These are phyloP conservation scores for Trachymyrmex cornetzi DNA, from an alignment of 1,140 invertebrate species.

Conservation along the genomic window DNA sequence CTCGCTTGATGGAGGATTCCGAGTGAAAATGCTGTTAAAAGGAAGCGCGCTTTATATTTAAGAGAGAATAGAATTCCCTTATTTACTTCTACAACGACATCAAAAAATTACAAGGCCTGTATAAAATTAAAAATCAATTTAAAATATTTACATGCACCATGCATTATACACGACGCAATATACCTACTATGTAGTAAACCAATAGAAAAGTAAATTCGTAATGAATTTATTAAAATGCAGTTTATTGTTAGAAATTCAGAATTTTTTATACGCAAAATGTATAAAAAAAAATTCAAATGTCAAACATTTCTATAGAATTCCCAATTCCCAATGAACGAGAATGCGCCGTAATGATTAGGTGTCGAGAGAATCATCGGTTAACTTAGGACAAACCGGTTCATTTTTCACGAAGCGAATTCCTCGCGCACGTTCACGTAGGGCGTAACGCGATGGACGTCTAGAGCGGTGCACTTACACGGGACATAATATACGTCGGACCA, in stretches of 20 bases:
- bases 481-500: conserved; percentile 81
- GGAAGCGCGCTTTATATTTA: conserved; percentile 15
- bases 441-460: conserved; percentile 43
- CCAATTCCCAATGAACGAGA: neutral
- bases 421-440: conserved; percentile 5
- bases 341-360: neutral
- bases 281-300: neutral
- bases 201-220: neutral
- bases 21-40: conserved; percentile 49
- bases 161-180: neutral
- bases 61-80: conserved; percentile 9
- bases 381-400: conserved; percentile 9
- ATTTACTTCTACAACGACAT: neutral
- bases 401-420: conserved; percentile 29
- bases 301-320: neutral
- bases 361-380: neutral
- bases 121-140: conserved; percentile 26
- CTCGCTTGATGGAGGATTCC: conserved; percentile 43
- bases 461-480: conserved; percentile 74
- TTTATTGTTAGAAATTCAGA: neutral
- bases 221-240: conserved; percentile 22
- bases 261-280: neutral
- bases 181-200: neutral
- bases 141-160: neutral
- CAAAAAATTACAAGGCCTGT: neutral